Percentiles rank a stretch among this genome's conserved stretches.
These are phyloP conservation scores for Erynnis tages DNA, from an alignment of 2,888 invertebrate species.

Conservation along the genomic window DNA sequence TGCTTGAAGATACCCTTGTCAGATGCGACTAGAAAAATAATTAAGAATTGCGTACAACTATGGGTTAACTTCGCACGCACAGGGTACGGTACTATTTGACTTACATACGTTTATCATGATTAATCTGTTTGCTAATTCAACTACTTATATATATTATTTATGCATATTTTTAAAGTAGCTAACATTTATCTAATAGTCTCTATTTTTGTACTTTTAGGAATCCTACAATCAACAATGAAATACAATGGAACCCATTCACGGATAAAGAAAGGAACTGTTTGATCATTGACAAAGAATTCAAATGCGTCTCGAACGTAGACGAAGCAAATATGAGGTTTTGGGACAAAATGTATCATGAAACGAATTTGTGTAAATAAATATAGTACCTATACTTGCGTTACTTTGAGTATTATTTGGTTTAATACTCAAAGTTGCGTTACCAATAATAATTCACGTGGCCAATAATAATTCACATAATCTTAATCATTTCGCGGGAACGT, in stretches of 20 bases:
- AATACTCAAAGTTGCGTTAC: too few relatives aligned
- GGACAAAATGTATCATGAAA: conserved; percentile 62
- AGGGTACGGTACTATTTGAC: conserved; percentile 51
- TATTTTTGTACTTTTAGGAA: conserved; percentile 44
- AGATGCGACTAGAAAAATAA: conserved; percentile 50
- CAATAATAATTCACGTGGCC: too few relatives aligned
- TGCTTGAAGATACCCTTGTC: conserved; percentile 60
- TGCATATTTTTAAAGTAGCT: too few relatives aligned
- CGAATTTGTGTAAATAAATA: conserved; percentile 10
- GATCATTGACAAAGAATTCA: conserved; percentile 53
- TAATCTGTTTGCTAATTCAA: too few relatives aligned
- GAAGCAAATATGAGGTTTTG: conserved; percentile 56
- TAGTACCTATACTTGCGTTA: too few relatives aligned
- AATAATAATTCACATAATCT: too few relatives aligned
- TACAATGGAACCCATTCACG: conserved; percentile 61
- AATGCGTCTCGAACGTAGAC: conserved; percentile 48
- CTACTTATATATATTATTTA: too few relatives aligned
- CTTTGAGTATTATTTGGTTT: too few relatives aligned
- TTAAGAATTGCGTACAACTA: conserved; percentile 52
- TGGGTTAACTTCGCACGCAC: conserved; percentile 66
- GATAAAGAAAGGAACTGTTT: conserved; percentile 52
- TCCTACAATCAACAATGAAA: conserved; percentile 49
- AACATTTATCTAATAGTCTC: too few relatives aligned
- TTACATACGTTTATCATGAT: neutral
- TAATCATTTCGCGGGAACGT: too few relatives aligned